Evolutionary conservation across 1,140 invertebrate species (phyloP).

Genomic region (Caenorhabditis inopinata): DNA sequence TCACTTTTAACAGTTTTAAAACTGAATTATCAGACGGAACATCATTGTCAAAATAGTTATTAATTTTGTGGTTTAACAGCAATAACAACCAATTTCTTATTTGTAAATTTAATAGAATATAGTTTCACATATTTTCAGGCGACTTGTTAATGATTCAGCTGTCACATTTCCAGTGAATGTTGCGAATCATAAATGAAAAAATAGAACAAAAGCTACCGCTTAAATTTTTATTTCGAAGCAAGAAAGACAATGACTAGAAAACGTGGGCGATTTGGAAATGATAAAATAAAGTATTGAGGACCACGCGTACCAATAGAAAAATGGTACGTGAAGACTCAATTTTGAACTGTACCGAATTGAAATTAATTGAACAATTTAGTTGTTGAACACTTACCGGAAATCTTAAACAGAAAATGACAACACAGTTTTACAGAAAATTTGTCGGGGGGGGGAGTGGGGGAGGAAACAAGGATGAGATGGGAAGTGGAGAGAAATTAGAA

Average conservation of each 20-base stretch:
- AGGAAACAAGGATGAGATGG: not conserved
- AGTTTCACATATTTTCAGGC: too few relatives aligned
- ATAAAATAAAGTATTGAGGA: not conserved
- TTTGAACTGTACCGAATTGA: not conserved
- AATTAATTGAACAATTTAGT: not conserved
- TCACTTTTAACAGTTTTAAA: too few relatives aligned
- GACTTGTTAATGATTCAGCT: too few relatives aligned
- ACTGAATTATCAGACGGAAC: too few relatives aligned
- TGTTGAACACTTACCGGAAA: conserved; percentile 5
- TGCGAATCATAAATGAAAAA: too few relatives aligned
- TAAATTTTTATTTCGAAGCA: not conserved
- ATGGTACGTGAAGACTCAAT: not conserved
- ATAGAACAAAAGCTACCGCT: not conserved
- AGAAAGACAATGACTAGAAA: not conserved
- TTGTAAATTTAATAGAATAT: too few relatives aligned
- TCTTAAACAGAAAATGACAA: conserved; percentile 3
- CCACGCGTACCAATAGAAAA: not conserved
- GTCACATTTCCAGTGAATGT: too few relatives aligned
- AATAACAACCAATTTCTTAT: too few relatives aligned
- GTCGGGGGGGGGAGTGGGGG: not conserved
- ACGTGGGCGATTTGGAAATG: not conserved
- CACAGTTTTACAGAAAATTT: not conserved
- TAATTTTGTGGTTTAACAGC: too few relatives aligned
- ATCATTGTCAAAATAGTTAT: too few relatives aligned
- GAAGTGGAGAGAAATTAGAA: not conserved